Evolutionary conservation across 2,888 invertebrate species (phyloP), one percentile per base, ranked within the genome.

Genomic region (Desoria tigrina): DNA sequence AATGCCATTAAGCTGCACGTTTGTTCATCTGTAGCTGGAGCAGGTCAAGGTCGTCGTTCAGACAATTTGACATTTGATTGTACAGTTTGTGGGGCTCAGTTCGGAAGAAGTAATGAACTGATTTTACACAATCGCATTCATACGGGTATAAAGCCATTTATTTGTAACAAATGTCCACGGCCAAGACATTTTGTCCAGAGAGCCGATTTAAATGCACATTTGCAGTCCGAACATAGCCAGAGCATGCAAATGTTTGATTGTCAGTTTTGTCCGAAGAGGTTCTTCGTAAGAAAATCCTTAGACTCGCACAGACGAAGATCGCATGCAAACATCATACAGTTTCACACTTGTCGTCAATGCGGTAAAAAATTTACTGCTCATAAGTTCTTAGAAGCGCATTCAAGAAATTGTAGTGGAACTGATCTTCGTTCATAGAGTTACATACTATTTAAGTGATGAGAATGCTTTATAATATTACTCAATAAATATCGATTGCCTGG

Each of bases 251-350:
- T 65, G 24, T 55, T 54, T 21, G 49, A 68, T 11, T 68, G 68
- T 45, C 68, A 61, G 16, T 68, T 65, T 45, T 68, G 68, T 27
- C 68, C 68, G 24, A 65, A 65, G 32, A 60, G 27, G 28, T 68
- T 68, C 32, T 63, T 62, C 56, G 68, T 68, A n/a, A 68, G 65
- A 28, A 68, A 68, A 32, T 65, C 65, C 2, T 45, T 68, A 11
- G 68, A 68, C 21, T 51, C 51, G 6, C 51, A 51, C 16, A 51
- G 21, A 51, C 51, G 51, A 7, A 51, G 51, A 16, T 24, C 11
- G 11, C 51, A 51, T 21, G 51, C 24, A 14, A 51, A 51, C 26
- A 51, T 51, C 7, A 51, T 51, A 3, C 51, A 51, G 51, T 51
- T 51, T 51, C 21, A 51, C 16, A 23, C 11, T 4, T 51, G 51